Evolutionary conservation across 2,888 invertebrate species (phyloP).

Genomic region (Alentia gelatinosa): DNA sequence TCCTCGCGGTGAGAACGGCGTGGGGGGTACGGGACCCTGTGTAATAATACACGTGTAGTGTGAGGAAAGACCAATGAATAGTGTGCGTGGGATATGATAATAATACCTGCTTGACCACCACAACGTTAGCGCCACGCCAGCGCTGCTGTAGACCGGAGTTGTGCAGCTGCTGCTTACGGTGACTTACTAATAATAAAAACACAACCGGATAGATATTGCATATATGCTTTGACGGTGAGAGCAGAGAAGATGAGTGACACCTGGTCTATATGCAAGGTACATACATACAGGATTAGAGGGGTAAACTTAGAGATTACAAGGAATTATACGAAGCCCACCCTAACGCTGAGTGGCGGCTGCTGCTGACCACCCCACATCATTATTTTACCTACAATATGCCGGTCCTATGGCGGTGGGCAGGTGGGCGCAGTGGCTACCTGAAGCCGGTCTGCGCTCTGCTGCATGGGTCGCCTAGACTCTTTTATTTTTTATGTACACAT

Average conservation of each 20-base stretch:
- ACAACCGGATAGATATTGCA: background rate
- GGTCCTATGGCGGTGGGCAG: background rate
- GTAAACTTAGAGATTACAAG: background rate
- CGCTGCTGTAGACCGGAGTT: background rate
- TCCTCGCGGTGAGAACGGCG: too few relatives aligned
- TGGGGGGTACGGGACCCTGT: too few relatives aligned
- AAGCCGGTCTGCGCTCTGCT: background rate
- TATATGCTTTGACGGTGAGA: background rate
- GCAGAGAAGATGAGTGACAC: background rate
- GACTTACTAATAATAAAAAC: background rate
- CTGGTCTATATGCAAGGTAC: background rate
- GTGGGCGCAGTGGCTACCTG: background rate
- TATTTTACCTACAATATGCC: background rate
- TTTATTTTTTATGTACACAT: slow-evolving; percentile 6
- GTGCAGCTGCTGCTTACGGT: background rate
- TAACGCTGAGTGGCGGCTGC: background rate
- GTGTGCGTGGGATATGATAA: slow-evolving; percentile 1
- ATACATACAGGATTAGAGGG: background rate
- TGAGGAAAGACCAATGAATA: background rate
- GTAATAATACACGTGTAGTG: background rate
- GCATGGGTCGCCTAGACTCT: background rate
- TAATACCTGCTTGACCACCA: background rate
- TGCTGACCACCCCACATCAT: background rate
- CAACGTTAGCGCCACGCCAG: background rate
- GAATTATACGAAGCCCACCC: background rate